phyloP scores from a whole-genome alignment of 2,113 vertebrate species.

The Dasyprocta punctata region DNA sequence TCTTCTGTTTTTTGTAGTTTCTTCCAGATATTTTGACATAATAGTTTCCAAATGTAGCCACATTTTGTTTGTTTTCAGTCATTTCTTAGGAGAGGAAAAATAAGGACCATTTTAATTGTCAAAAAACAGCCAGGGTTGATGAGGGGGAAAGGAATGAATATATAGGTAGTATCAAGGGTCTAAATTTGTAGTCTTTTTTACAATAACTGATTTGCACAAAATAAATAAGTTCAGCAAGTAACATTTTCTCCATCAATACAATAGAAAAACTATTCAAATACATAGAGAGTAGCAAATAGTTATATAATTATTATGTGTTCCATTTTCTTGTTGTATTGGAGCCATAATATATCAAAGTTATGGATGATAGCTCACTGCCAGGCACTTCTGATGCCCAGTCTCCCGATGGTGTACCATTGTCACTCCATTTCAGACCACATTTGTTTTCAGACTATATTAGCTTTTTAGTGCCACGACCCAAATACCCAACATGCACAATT shows the following conservation, averaged over 20 bases:
- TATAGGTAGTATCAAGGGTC: not conserved
- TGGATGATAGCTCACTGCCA: not conserved
- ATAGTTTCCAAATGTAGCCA: not conserved
- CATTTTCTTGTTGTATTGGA: not conserved
- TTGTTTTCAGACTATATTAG: not conserved
- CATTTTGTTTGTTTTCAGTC: not conserved
- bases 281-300: not conserved
- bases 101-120: not conserved
- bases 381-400: not conserved
- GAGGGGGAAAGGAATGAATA: not conserved
- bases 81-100: not conserved
- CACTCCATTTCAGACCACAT: not conserved
- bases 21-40: not conserved
- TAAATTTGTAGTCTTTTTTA: not conserved
- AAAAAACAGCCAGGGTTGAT: not conserved
- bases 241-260: not conserved
- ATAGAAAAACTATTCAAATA: not conserved
- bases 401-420: not conserved
- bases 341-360: not conserved
- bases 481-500: not conserved
- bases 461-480: not conserved
- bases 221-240: not conserved
- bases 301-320: not conserved
- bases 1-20: not conserved
- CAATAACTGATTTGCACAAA: not conserved